These are phyloP conservation scores for Sebastes hopkinsi DNA, from an alignment of 2,797 vertebrate genomes.

Conservation along the genomic window DNA sequence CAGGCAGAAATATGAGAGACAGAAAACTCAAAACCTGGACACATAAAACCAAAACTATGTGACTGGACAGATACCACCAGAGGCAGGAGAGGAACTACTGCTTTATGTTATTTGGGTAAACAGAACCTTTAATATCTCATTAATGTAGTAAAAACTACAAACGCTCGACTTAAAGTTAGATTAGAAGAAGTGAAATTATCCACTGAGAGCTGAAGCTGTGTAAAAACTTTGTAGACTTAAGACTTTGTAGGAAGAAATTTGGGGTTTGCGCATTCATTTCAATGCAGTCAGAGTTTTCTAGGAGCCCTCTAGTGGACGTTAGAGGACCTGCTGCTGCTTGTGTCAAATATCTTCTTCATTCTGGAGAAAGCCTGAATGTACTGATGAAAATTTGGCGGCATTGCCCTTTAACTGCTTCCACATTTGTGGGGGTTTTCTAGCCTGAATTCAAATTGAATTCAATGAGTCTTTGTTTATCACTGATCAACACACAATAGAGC, in stretches of 20 bases:
- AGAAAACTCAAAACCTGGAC: not conserved
- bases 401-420: not conserved
- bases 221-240: not conserved
- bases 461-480: slow-evolving; percentile 3
- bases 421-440: not conserved
- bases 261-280: not conserved
- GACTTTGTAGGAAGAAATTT: not conserved
- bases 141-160: too few relatives aligned
- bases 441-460: slow-evolving; percentile 13
- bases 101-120: not conserved
- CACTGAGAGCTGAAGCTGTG: not conserved
- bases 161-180: not conserved
- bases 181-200: not conserved
- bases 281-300: not conserved
- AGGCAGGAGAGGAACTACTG: not conserved
- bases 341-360: not conserved
- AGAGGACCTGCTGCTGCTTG: not conserved
- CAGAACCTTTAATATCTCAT: not conserved
- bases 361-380: not conserved
- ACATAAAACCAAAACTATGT: not conserved
- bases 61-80: not conserved
- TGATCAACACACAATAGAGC: slow-evolving; percentile 20
- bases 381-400: not conserved
- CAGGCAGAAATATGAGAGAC: not conserved
- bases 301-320: not conserved